These are phyloP conservation scores for Nephrotoma flavescens DNA, from an alignment of 2,888 invertebrate species.

Conservation along the genomic window DNA sequence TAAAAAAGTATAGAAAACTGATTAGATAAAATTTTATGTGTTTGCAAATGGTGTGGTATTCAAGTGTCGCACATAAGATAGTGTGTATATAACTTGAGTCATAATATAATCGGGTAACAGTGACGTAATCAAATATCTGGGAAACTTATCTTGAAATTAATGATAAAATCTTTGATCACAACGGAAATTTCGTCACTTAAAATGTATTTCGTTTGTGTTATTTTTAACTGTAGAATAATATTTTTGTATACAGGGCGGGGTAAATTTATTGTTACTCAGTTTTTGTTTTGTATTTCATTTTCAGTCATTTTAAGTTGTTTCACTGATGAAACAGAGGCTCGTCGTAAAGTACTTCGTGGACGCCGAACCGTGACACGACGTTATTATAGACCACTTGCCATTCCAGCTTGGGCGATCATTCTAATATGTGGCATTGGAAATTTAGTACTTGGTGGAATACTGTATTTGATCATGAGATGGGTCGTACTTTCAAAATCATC, in stretches of 20 bases:
- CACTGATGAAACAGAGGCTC: slow-evolving; percentile 56
- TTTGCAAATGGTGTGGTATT: background rate
- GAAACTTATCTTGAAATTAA: background rate
- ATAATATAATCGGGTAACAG: background rate
- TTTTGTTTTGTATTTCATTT: slow-evolving; percentile 14
- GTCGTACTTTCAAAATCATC: slow-evolving; percentile 37
- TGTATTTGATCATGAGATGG: slow-evolving; percentile 55
- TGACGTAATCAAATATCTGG: background rate
- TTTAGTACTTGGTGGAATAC: slow-evolving; percentile 49
- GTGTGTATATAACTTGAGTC: background rate
- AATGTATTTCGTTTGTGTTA: background rate
- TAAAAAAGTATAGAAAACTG: background rate
- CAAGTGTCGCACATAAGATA: background rate
- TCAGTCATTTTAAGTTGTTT: slow-evolving; percentile 52
- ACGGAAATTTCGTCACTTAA: background rate
- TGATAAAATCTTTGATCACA: background rate
- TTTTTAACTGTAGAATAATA: background rate
- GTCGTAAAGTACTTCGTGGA: slow-evolving; percentile 64
- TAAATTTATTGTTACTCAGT: background rate
- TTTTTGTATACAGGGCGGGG: background rate
- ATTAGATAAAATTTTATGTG: background rate
- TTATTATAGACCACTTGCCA: slow-evolving; percentile 50
- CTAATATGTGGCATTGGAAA: slow-evolving; percentile 52
- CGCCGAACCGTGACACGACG: slow-evolving; percentile 61
- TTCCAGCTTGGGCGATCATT: slow-evolving; percentile 67